These are phyloP conservation scores for Bambusicola thoracicus DNA, from an alignment of 2,113 vertebrate genomes.

Conservation along the genomic window DNA sequence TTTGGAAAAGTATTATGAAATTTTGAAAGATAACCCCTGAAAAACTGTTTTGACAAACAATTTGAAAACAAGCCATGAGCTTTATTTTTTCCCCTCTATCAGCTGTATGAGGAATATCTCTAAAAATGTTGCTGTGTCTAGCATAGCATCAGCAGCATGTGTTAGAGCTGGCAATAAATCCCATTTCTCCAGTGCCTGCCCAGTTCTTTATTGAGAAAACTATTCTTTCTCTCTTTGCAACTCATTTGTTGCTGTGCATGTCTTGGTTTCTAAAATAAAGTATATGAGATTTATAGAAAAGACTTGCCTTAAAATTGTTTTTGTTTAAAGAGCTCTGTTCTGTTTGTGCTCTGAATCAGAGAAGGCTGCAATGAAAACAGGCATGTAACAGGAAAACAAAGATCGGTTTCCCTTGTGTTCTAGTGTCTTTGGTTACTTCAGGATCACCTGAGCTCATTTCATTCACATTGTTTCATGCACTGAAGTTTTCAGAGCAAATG, in stretches of 20 bases:
- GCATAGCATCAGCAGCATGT: background rate
- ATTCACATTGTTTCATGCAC: background rate
- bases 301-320: background rate
- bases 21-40: background rate
- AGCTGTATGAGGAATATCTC: background rate
- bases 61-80: background rate
- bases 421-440: background rate
- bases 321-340: background rate
- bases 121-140: background rate
- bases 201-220: background rate
- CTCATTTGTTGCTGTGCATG: background rate
- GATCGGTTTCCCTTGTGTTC: background rate
- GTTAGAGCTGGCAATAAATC: background rate
- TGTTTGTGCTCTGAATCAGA: background rate
- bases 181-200: background rate
- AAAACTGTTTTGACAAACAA: background rate
- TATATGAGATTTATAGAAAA: background rate
- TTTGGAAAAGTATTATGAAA: background rate
- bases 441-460: background rate
- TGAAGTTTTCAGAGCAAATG: background rate
- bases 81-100: background rate
- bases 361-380: background rate
- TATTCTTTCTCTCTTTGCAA: background rate
- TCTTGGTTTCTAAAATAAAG: background rate
- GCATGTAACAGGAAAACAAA: background rate